Evolutionary conservation across 37 sponge, comb jelly and placozoan genomes (phyloP).

Genomic region (Crambe crambe): DNA sequence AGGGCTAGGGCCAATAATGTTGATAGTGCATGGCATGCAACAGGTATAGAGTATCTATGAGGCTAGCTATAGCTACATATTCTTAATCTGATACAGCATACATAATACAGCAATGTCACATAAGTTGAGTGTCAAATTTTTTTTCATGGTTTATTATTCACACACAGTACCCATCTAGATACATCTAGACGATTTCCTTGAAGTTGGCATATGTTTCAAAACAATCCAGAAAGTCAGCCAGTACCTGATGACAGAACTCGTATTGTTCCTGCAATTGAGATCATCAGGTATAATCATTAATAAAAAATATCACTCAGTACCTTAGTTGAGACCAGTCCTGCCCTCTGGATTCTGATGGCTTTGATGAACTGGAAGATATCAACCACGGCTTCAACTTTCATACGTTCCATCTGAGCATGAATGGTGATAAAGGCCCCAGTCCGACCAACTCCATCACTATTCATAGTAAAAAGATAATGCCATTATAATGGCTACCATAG

Average conservation of each 20-base stretch:
- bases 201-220: conserved; percentile 53
- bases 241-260: conserved; percentile 31
- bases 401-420: conserved; percentile 58
- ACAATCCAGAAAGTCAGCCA: conserved; percentile 39
- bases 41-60: no score
- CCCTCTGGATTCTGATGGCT: conserved; percentile 35
- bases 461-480: background rate
- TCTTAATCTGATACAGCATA: no score
- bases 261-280: no score
- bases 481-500: no score
- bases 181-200: conserved; percentile 6
- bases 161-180: no score
- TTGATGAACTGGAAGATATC: conserved; percentile 76
- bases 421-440: conserved; percentile 61
- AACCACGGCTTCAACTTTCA: conserved; percentile 67
- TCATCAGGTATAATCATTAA: no score
- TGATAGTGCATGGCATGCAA: no score
- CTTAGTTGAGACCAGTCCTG: conserved; percentile 47
- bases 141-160: no score
- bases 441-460: conserved; percentile 73
- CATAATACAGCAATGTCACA: no score
- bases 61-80: no score
- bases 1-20: no score
- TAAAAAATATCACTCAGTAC: conserved; percentile 37
- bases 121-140: no score